Evolutionary conservation across 2,797 vertebrate species (phyloP).

Genomic region (Ficedula albicollis): DNA sequence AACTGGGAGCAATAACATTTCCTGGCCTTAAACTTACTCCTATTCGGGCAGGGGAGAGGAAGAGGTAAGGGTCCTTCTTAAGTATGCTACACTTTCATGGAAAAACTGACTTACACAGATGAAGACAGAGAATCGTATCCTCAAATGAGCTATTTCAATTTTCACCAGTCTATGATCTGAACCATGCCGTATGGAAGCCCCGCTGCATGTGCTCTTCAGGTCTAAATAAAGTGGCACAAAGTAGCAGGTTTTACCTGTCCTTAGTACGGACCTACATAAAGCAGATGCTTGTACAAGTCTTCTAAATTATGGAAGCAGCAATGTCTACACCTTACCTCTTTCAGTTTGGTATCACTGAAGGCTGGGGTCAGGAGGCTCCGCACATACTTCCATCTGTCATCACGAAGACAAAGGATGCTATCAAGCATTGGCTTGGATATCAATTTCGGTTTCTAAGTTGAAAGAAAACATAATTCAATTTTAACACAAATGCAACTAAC

Average conservation of each 20-base stretch:
- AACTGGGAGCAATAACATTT: constrained; percentile 41
- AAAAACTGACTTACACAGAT: not conserved
- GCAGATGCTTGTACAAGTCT: not conserved
- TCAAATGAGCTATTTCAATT: not conserved
- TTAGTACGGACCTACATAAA: not conserved
- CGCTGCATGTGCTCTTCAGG: not conserved
- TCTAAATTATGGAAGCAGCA: not conserved
- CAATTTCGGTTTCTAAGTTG: constrained; percentile 74
- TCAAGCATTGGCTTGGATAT: constrained; percentile 84
- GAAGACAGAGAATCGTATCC: not conserved
- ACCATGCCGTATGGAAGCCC: fast-evolving
- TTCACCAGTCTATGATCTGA: not conserved
- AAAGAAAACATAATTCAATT: constrained; percentile 12
- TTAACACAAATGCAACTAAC: not conserved
- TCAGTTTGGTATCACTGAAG: constrained; percentile 86
- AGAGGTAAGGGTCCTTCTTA: not conserved
- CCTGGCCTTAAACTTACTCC: not conserved
- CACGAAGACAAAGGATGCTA: constrained; percentile 86
- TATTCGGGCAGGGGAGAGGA: not conserved
- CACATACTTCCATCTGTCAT: constrained; percentile 85
- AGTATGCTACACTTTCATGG: not conserved
- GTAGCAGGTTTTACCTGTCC: not conserved
- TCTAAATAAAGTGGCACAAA: not conserved
- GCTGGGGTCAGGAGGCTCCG: constrained; percentile 79
- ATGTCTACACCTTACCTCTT: constrained; percentile 79